Evolutionary conservation across 2,113 vertebrate species (phyloP).

Genomic region (Balaeniceps rex): DNA sequence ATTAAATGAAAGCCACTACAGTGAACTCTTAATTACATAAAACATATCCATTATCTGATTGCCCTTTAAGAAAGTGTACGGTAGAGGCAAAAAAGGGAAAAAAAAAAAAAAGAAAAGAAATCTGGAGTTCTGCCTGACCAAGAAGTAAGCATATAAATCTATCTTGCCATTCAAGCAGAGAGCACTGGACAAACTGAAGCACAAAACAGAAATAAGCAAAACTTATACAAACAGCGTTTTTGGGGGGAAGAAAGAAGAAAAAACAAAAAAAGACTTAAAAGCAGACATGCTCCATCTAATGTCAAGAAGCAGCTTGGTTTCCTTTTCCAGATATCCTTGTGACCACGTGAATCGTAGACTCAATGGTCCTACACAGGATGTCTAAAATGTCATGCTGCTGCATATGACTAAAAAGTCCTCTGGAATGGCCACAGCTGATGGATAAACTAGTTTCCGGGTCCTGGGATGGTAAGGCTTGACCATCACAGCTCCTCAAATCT

Average conservation of each 20-base stretch:
- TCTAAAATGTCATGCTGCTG: constrained; percentile 93
- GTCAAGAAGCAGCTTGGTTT: constrained; percentile 91
- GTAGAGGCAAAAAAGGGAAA: constrained; percentile 79
- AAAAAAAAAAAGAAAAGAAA: constrained; percentile 63
- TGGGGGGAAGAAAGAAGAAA: not conserved
- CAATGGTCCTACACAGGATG: constrained; percentile 94
- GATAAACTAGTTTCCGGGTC: constrained; percentile 79
- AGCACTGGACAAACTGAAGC: constrained; percentile 88
- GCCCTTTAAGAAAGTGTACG: constrained; percentile 89
- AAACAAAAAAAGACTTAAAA: constrained; percentile 59
- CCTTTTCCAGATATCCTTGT: constrained; percentile 89
- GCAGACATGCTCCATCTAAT: constrained; percentile 82
- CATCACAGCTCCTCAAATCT: constrained; percentile 78
- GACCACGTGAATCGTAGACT: constrained; percentile 92
- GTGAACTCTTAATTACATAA: constrained; percentile 89
- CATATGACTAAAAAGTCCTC: constrained; percentile 79
- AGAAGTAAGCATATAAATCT: constrained; percentile 82
- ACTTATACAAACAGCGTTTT: constrained; percentile 78
- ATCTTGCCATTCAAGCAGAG: constrained; percentile 87
- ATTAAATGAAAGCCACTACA: constrained; percentile 92
- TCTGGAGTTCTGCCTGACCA: constrained; percentile 80
- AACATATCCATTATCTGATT: constrained; percentile 86
- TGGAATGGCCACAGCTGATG: constrained; percentile 81
- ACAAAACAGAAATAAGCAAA: constrained; percentile 82
- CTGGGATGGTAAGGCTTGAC: constrained; percentile 79